Evolutionary conservation across 2,113 vertebrate species (phyloP), one percentile per base, ranked within the genome.

Genomic region (Oriolus oriolus): DNA sequence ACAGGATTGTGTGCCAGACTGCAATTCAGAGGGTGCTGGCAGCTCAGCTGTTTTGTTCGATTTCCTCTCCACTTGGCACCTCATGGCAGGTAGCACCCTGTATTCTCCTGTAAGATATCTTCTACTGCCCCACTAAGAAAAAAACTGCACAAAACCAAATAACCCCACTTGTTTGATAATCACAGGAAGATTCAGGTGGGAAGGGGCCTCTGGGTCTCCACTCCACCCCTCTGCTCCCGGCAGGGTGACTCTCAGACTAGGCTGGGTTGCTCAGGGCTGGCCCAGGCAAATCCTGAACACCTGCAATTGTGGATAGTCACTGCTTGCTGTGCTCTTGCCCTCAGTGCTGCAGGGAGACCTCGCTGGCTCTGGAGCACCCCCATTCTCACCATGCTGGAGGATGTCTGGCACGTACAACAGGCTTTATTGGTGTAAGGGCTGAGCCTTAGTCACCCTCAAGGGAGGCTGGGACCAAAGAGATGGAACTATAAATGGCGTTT

Each of bases 331-430:
- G 49, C 47, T 79, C 66, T 59, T 75, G 53, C 47, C 80, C 39
- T 61, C 7, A 49, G 60, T 45, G 17, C 45, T 28, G 24, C 78
- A 41, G 9, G 39, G 66, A 76, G 23, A 20, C 13, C 41, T 24
- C 1, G 1, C 30, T 64, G 59, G 21, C 52, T 65, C 73, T 26
- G n/a, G 52, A 57, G 39, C 4, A 14, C 2, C 13, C 24, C 16
- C 0, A 0, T 35, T 56, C 35, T 44, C 35, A 47, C 31, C 12
- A 1, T 1, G 7, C 50, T 26, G 76, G 21, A 61, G 47, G 52
- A 23, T 7, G 50, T 16, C 65, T 30, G 33, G 78, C 42, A 50
- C 39, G 5, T 3, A 12, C 24, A 52, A n/a, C 30, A 56, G 26
- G 33, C 27, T 68, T 22, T 31, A 30, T 8, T 42, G 42, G 20